phyloP scores from a whole-genome alignment of 2,113 vertebrate genomes.

The Columba janthina region DNA sequence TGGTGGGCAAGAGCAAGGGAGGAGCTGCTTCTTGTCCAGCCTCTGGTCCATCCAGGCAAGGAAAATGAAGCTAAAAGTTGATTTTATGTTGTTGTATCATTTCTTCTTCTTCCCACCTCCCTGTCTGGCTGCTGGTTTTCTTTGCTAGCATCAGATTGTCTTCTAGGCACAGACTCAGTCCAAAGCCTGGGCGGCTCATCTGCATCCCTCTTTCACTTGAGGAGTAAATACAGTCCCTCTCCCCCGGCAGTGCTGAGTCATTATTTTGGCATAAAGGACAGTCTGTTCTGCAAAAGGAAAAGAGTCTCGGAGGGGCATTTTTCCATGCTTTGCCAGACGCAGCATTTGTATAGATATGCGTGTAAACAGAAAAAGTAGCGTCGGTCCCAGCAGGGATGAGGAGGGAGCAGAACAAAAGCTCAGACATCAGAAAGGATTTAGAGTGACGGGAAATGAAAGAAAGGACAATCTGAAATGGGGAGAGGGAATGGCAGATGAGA shows the following conservation, averaged over 20 bases:
- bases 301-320: background rate
- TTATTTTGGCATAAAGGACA: background rate
- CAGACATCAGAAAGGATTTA: background rate
- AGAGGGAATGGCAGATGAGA: background rate
- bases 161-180: background rate
- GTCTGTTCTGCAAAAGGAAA: background rate
- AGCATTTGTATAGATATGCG: background rate
- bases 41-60: background rate
- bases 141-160: background rate
- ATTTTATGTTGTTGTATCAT: background rate
- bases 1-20: background rate
- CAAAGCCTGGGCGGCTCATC: background rate
- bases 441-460: background rate
- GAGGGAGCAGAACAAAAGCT: conserved; percentile 12
- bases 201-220: background rate
- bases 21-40: no score
- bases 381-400: conserved; percentile 8
- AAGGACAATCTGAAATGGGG: background rate
- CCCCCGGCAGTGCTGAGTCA: conserved; percentile 21
- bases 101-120: background rate
- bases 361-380: background rate
- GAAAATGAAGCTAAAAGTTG: background rate
- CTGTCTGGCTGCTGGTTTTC: background rate
- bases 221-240: background rate
- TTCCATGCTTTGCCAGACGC: background rate